These are phyloP conservation scores for Catocala nupta DNA, from an alignment of 2,888 invertebrate genomes.

Conservation along the genomic window DNA sequence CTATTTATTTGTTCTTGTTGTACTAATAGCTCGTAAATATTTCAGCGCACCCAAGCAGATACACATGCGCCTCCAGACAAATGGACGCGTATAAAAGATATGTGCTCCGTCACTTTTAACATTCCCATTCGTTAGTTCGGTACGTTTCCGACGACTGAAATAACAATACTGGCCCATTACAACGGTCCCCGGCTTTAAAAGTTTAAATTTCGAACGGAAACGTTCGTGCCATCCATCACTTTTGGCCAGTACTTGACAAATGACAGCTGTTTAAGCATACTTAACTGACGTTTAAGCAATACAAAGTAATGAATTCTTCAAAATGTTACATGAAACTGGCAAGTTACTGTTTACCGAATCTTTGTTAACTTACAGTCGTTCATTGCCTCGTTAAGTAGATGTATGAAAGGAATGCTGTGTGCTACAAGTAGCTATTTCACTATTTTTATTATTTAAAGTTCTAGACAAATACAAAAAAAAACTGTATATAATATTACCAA, in stretches of 20 bases:
- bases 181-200: slow-evolving; percentile 60
- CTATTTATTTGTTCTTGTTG: slow-evolving; percentile 74
- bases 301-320: slow-evolving; percentile 59
- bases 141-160: slow-evolving; percentile 82
- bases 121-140: slow-evolving; percentile 79
- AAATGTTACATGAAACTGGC: slow-evolving; percentile 52
- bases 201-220: slow-evolving; percentile 74
- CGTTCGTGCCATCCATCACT: slow-evolving; percentile 72
- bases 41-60: slow-evolving; percentile 73
- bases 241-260: slow-evolving; percentile 70
- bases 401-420: slow-evolving; percentile 22
- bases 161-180: slow-evolving; percentile 78
- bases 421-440: neutral
- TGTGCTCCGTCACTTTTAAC: slow-evolving; percentile 78
- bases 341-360: slow-evolving; percentile 44
- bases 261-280: slow-evolving; percentile 65
- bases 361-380: slow-evolving; percentile 28
- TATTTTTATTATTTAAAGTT: neutral
- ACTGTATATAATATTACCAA: neutral
- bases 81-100: slow-evolving; percentile 82
- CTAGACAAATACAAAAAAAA: neutral
- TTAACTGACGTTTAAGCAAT: slow-evolving; percentile 57
- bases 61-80: slow-evolving; percentile 80
- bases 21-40: slow-evolving; percentile 86
- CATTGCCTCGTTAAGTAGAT: slow-evolving; percentile 38